phyloP scores from a whole-genome alignment of 2,113 vertebrate genomes.

The Ictidomys tridecemlineatus region DNA sequence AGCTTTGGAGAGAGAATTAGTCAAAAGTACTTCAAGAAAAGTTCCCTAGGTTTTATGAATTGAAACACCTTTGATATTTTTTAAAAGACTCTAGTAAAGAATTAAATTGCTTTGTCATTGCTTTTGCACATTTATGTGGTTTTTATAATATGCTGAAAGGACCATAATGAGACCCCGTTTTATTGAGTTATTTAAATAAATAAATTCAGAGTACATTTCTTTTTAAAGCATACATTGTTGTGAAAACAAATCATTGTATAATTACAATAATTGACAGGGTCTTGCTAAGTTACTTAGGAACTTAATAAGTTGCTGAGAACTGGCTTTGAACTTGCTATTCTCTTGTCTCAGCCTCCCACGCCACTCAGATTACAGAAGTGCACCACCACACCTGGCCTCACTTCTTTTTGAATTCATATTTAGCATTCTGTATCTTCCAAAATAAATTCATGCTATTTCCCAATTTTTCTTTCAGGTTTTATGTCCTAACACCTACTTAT shows the following conservation, averaged over 20 bases:
- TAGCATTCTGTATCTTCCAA: not conserved
- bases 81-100: not conserved
- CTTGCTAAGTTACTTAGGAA: no score
- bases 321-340: no score
- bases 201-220: not conserved
- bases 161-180: not conserved
- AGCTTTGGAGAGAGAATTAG: not conserved
- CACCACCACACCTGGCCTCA: no score
- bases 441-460: not conserved
- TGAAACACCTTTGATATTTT: not conserved
- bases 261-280: no score
- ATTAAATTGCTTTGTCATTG: not conserved
- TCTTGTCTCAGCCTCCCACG: no score
- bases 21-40: not conserved
- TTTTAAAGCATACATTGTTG: not conserved
- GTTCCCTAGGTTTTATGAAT: not conserved
- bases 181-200: not conserved
- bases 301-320: no score
- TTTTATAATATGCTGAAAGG: slow-evolving; percentile 26
- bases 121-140: slow-evolving; percentile 9
- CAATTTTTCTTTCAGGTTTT: not conserved
- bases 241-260: not conserved
- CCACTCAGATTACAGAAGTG: no score
- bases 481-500: not conserved
- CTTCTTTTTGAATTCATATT: not conserved